phyloP scores from a whole-genome alignment of 2,888 invertebrate genomes.

The Gandaritis pyraliata region DNA sequence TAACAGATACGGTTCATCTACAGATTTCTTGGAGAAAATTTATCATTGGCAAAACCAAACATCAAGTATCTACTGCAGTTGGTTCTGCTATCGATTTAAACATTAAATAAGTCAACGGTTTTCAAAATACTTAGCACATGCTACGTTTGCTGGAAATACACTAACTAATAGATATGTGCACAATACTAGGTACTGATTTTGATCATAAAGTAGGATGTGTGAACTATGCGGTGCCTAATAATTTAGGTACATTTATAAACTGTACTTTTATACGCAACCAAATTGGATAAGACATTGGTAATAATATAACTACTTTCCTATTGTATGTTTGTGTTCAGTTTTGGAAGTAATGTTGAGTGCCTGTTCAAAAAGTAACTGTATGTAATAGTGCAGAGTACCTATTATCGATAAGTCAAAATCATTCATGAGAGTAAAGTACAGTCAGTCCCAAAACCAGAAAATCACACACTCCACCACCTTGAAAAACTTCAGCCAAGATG shows the following conservation, averaged over 20 bases:
- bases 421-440: conserved; percentile 1
- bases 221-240: conserved; percentile 60
- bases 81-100: conserved; percentile 19
- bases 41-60: conserved; percentile 25
- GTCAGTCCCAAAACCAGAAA: conserved; percentile 41
- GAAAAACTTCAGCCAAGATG: conserved; percentile 56
- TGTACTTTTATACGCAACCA: conserved; percentile 49
- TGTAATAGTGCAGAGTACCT: conserved; percentile 22
- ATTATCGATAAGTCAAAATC: background rate
- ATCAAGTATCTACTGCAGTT: conserved; percentile 20
- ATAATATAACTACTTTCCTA: background rate
- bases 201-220: conserved; percentile 34
- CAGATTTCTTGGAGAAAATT: conserved; percentile 44
- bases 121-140: conserved; percentile 32
- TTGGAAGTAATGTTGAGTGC: conserved; percentile 19
- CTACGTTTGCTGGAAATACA: conserved; percentile 35
- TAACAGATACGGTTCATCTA: conserved; percentile 19
- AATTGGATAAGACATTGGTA: conserved; percentile 18
- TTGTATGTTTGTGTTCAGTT: conserved; percentile 18
- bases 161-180: conserved; percentile 48
- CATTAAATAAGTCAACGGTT: conserved; percentile 23
- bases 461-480: conserved; percentile 52
- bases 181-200: conserved; percentile 44
- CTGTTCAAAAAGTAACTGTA: conserved; percentile 19
- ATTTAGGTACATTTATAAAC: conserved; percentile 51